phyloP scores from a whole-genome alignment of 92 coral and sea anemone species.

The Bergia puertoricense region DNA sequence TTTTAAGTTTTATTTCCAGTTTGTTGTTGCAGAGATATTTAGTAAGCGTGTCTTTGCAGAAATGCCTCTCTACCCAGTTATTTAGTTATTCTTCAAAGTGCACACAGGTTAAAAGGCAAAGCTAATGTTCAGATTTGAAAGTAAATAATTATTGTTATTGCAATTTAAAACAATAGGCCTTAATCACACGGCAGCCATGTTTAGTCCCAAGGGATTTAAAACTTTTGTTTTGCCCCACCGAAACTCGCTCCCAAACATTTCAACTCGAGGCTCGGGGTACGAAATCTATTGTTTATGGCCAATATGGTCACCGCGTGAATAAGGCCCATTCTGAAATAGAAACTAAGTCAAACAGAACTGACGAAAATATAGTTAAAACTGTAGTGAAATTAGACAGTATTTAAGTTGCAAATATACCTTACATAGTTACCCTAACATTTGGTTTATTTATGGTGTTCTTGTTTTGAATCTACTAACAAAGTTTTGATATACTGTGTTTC shows the following conservation, averaged over 20 bases:
- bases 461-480: no score
- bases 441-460: no score
- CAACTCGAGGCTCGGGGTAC: slow-evolving; percentile 30
- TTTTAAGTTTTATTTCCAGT: no score
- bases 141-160: not conserved
- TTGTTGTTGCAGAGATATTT: no score
- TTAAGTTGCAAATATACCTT: no score
- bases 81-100: slow-evolving; percentile 17
- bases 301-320: slow-evolving; percentile 15
- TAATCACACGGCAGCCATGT: slow-evolving; percentile 1
- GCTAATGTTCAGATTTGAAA: slow-evolving; percentile 22
- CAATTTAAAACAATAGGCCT: not conserved
- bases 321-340: not conserved
- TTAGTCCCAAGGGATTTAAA: slow-evolving; percentile 3
- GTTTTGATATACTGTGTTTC: no score
- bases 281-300: slow-evolving; percentile 14
- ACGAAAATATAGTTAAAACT: no score
- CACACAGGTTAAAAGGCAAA: slow-evolving; percentile 17
- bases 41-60: not conserved
- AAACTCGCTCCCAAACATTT: slow-evolving; percentile 18
- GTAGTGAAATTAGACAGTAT: no score
- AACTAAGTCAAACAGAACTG: no score
- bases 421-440: no score
- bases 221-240: slow-evolving; percentile 11
- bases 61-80: slow-evolving; percentile 16